phyloP scores from a whole-genome alignment of 2,113 vertebrate species.

The Struthio camelus region DNA sequence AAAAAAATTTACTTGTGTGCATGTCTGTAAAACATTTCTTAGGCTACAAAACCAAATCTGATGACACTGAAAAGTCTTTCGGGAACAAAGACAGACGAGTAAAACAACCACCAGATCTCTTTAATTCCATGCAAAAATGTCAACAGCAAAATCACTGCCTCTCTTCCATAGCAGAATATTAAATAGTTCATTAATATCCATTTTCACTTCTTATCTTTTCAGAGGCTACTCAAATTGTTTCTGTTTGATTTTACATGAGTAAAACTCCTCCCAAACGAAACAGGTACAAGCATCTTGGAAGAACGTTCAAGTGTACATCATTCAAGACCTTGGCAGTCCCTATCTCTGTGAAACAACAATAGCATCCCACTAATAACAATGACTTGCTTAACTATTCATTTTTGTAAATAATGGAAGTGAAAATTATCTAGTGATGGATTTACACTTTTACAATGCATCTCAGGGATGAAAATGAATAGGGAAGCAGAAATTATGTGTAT shows the following conservation, averaged over 20 bases:
- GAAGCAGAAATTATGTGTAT: constrained; percentile 44
- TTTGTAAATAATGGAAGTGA: constrained; percentile 69
- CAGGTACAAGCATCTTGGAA: constrained; percentile 71
- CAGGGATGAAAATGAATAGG: constrained; percentile 49
- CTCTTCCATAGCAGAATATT: constrained; percentile 64
- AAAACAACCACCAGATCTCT: constrained; percentile 60
- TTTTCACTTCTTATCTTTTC: constrained; percentile 65
- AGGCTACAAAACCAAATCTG: constrained; percentile 62
- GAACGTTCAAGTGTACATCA: constrained; percentile 67
- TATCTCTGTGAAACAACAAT: constrained; percentile 54
- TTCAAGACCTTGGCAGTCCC: constrained; percentile 64
- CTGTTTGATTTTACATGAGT: constrained; percentile 72
- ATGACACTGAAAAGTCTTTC: constrained; percentile 69
- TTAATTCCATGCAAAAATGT: constrained; percentile 71
- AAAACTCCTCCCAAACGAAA: constrained; percentile 67
- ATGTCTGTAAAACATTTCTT: constrained; percentile 53
- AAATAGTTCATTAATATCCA: constrained; percentile 72
- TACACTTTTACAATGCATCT: constrained; percentile 55
- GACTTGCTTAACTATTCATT: constrained; percentile 69
- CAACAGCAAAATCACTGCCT: constrained; percentile 70
- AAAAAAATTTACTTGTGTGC: not conserved
- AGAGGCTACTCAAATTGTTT: constrained; percentile 69
- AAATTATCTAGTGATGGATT: constrained; percentile 71
- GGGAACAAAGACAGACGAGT: constrained; percentile 64
- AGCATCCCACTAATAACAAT: constrained; percentile 63